Base-by-base conservation (phyloP, 2,797 vertebrate genomes). In the Mormyrus hasselquistii region DNA sequence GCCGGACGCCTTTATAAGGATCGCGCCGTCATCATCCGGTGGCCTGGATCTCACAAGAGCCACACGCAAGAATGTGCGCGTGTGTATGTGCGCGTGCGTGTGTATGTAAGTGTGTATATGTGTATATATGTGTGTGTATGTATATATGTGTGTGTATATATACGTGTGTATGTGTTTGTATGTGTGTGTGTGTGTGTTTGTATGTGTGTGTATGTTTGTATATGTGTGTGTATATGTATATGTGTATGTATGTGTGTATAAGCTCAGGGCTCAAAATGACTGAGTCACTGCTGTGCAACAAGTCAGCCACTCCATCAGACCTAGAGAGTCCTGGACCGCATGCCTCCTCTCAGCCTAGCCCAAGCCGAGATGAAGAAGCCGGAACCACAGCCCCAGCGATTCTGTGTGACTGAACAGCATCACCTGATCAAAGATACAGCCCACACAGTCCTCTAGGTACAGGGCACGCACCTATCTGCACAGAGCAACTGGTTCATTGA, bases 1-100 rank as follows among this genome's bases (percentile, higher is more conserved):
- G 47, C 49, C 25, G 55, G 89, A 90, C 14, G 87, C 62, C 87
- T 88, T 90, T 88, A 90, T 88, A 90, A 84, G 89, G 89, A 85
- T 57, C 50, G 29, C 4, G 52, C 55, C 34, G 87, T 88, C 87
- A 90, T 55, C 87, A 62, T 87, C 41, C 22, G 41, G 86, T 53
- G 34, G 86, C 34, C 49, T 29, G 7, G 19, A 14, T 14, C 49
- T 53, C 62, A 79, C 16, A 73, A 38, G n/a, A 59, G 86, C 55
- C 50, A 49, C 34, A 16, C 53, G 79, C 69, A 55, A 22, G 44
- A 19, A 8, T 44, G 19, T n/a, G 25, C 25, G 25, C 25, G 25
- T 29, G 25, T 1, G 25, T 29, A 1, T 29, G 25, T 29, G 25
- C 25, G 25, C 1, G 25, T 1, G 25, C 1, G 25, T 29, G 25